Conservation (phyloP, 2,113 vertebrate genomes). For the Halcyon malimbica region DNA sequence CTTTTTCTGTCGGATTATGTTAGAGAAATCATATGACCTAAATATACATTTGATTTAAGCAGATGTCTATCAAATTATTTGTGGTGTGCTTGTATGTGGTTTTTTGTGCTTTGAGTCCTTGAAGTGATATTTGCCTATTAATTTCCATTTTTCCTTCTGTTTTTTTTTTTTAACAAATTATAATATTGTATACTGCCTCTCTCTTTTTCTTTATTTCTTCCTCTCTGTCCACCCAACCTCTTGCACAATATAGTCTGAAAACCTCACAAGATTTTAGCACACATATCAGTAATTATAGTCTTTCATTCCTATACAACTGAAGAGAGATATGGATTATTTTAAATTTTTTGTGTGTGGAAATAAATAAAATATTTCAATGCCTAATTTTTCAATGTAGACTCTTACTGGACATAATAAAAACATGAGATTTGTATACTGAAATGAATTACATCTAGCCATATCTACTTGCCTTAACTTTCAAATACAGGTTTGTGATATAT, state of each 20-base stretch:
- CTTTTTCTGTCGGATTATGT: background rate
- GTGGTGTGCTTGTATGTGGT: background rate
- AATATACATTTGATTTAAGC: background rate
- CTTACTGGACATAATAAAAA: background rate
- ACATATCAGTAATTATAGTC: background rate
- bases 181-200: rapidly evolving
- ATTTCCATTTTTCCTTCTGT: background rate
- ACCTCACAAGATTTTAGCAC: background rate
- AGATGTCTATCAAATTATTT: background rate
- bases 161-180: background rate
- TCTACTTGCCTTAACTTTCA: background rate
- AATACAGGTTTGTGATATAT: background rate
- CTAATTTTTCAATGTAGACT: background rate
- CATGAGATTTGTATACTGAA: background rate
- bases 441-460: background rate
- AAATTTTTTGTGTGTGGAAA: background rate
- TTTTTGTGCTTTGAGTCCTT: background rate
- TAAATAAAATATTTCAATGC: background rate
- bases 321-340: background rate
- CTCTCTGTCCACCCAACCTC: background rate
- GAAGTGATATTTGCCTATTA: background rate
- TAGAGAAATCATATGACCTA: background rate
- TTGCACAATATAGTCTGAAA: background rate
- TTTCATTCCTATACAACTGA: background rate
- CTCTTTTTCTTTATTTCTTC: background rate